Base-by-base conservation (phyloP, 2,888 invertebrate species). In the Perizoma flavofasciatum region DNA sequence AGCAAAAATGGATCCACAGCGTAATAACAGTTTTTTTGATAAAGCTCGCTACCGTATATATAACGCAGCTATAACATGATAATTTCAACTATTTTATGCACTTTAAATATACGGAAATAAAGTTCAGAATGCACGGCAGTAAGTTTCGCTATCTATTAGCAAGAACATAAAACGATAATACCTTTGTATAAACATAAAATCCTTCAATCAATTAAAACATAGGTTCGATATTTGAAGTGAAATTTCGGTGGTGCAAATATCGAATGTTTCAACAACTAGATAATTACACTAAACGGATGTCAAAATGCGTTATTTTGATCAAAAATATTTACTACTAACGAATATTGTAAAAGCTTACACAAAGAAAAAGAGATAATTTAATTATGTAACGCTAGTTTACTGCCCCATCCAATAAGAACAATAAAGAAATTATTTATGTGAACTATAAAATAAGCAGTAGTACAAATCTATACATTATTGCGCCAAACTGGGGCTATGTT, bases 181-280 rank as follows among this genome's bases (percentile, higher is more conserved):
- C 51, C 22, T 49, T 22, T 11, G 49, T 43, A 55, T 40, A 33
- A 50, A 43, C 40, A 59, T 41, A 53, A 49, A 22, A 22, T 22
- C 22, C 1, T 22, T 22, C 22, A 22, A 22, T 22, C 22, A 59
- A 56, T 46, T 48, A 35, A 53, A 55, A 55, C n/a, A 51, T 22
- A 50, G 51, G 43, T 63, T 52, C 58, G 59, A 55, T 44, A 61
- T 59, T 47, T 59, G 44, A 62, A 55, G 8, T 56, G 45, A 49
- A 60, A 49, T 61, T 63, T 76, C 77, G 75, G 77, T 77, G 77
- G 77, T 68, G 64, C 61, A 64, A 63, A 69, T 70, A 71, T 67
- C 72, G 71, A 70, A 52, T 55, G 10, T 10, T 41, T 7, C 6
- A 47, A 47, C 46, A 40, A 54, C 35, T 50, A 45, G 44, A 43